Percentiles rank a stretch among this genome's conserved stretches.
Evolutionary conservation across 2,113 vertebrate genomes (phyloP).

Genomic region (Trematocara unimaculatum): DNA sequence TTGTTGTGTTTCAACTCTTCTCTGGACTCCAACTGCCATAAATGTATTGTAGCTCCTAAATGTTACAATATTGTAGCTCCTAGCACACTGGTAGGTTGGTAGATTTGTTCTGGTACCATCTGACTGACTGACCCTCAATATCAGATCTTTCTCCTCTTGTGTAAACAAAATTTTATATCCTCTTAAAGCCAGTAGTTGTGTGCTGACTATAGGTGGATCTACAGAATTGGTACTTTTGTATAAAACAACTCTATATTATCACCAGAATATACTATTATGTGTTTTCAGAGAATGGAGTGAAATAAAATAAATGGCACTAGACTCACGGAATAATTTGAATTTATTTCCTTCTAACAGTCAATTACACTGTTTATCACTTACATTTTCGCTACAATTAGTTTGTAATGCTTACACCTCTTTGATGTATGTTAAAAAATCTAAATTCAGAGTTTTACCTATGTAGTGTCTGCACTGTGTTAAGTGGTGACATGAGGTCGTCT

Average conservation of each 20-base stretch:
- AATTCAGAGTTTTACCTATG: background rate
- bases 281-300: constrained; percentile 4
- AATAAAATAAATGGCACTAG: constrained; percentile 35
- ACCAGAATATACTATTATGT: background rate
- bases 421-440: background rate
- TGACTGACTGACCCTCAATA: background rate
- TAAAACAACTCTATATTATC: background rate
- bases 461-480: background rate
- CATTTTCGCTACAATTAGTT: background rate
- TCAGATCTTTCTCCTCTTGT: constrained; percentile 2
- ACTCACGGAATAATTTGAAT: background rate
- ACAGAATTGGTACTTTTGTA: background rate
- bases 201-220: background rate
- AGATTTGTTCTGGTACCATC: background rate
- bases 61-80: background rate
- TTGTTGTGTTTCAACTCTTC: background rate
- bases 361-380: background rate
- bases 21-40: background rate
- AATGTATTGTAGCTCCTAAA: background rate
- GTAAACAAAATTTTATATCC: constrained; percentile 20
- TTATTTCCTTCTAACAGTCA: background rate
- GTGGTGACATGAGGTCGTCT: background rate
- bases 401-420: background rate
- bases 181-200: background rate
- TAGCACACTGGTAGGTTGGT: background rate